Evolutionary conservation across 2,113 vertebrate genomes (phyloP).

Genomic region (Anolis sagrei): DNA sequence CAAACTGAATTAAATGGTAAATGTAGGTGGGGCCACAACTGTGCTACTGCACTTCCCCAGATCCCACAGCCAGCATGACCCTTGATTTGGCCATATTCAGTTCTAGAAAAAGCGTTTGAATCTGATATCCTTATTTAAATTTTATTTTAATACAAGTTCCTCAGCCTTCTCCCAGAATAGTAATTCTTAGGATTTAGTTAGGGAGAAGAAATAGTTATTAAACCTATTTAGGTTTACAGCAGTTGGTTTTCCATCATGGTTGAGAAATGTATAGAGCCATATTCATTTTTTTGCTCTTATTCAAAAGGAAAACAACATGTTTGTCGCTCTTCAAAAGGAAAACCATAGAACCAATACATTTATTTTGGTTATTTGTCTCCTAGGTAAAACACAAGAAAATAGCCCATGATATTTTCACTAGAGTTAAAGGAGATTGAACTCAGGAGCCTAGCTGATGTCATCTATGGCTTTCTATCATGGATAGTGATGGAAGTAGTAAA

Average conservation of each 20-base stretch:
- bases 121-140: too few relatives aligned
- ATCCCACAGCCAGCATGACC: too few relatives aligned
- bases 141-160: too few relatives aligned
- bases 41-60: too few relatives aligned
- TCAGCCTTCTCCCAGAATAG: neutral
- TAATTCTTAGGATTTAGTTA: neutral
- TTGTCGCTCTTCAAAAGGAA: neutral
- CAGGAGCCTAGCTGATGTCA: neutral
- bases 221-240: neutral
- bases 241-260: neutral
- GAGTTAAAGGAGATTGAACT: neutral
- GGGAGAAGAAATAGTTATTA: neutral
- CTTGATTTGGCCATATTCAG: too few relatives aligned
- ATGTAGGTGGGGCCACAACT: too few relatives aligned
- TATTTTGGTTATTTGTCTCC: constrained; percentile 9
- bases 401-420: constrained; percentile 13
- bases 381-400: neutral
- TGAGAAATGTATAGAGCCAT: neutral
- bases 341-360: neutral
- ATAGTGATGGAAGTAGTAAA: neutral
- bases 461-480: constrained; percentile 4
- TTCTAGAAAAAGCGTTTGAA: too few relatives aligned
- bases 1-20: too few relatives aligned
- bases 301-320: neutral
- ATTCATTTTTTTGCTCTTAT: neutral